These are phyloP conservation scores for Drosophila athabasca DNA, from an alignment of 1,140 invertebrate genomes.

Conservation along the genomic window DNA sequence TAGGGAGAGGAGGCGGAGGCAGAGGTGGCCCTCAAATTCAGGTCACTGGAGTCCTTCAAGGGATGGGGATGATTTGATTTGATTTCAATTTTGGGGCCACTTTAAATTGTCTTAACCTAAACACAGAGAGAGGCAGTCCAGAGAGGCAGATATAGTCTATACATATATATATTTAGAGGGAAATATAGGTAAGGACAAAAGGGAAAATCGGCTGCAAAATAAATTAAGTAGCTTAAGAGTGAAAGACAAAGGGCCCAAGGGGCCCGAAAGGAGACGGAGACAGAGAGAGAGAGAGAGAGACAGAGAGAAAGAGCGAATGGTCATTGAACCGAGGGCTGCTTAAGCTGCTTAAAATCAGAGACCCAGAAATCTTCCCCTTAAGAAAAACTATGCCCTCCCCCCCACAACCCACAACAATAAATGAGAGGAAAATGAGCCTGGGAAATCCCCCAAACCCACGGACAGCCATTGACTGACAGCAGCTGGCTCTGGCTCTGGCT, in stretches of 20 bases:
- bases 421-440: conserved; percentile 13
- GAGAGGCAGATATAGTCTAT: neutral
- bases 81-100: conserved; percentile 65
- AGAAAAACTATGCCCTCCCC: conserved; percentile 11
- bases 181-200: conserved; percentile 6
- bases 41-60: conserved; percentile 18
- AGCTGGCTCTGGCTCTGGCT: conserved; percentile 17
- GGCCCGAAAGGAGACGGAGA: too few species aligned
- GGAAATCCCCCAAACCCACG: neutral
- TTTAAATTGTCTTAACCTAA: conserved; percentile 55
- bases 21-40: conserved; percentile 23
- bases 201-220: conserved; percentile 48
- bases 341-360: conserved; percentile 72
- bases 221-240: conserved; percentile 73
- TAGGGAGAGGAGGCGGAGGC: neutral
- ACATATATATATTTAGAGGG: conserved; percentile 15
- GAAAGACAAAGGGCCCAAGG: conserved; percentile 50
- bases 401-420: conserved; percentile 36
- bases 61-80: conserved; percentile 46
- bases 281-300: too few species aligned
- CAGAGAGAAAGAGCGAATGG: conserved; percentile 4
- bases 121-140: conserved; percentile 6
- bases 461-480: conserved; percentile 40
- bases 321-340: conserved; percentile 48
- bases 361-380: conserved; percentile 9